Percentiles rank a stretch among this genome's conserved stretches.
Conservation (phyloP, 2,888 invertebrate species). For the Drosophila helvetica region DNA sequence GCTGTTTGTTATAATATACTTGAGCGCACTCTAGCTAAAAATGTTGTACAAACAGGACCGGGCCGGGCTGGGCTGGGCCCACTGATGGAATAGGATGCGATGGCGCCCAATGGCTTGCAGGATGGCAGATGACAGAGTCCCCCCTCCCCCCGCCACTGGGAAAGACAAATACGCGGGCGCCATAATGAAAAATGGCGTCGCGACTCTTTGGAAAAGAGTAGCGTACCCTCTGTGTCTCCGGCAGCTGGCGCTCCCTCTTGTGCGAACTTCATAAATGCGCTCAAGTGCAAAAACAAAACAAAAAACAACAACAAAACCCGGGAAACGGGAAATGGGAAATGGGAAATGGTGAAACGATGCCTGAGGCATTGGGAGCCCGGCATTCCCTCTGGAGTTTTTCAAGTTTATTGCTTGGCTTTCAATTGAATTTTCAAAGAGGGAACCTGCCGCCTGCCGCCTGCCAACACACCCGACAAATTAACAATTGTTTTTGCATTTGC, state of each 20-base stretch:
- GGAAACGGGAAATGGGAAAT: constrained; percentile 9
- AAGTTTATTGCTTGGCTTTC: constrained; percentile 26
- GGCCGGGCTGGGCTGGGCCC: not conserved
- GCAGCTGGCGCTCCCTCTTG: constrained; percentile 45
- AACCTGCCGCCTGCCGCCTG: not conserved
- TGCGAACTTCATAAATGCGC: constrained; percentile 62
- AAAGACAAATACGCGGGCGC: constrained; percentile 67
- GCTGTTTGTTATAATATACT: constrained; percentile 58
- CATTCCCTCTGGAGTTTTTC: constrained; percentile 20
- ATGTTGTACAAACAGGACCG: constrained; percentile 48
- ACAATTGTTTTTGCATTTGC: constrained; percentile 35
- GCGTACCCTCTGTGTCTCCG: constrained; percentile 10
- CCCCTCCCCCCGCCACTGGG: constrained; percentile 35
- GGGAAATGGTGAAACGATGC: not conserved
- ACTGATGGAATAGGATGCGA: not conserved
- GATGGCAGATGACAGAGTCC: constrained; percentile 18
- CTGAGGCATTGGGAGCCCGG: not conserved
- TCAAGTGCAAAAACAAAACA: constrained; percentile 40
- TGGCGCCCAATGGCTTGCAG: not conserved
- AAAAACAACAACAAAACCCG: constrained; percentile 23
- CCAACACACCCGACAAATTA: constrained; percentile 43
- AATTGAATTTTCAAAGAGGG: constrained; percentile 49
- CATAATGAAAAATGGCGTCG: constrained; percentile 71
- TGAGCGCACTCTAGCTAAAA: constrained; percentile 55
- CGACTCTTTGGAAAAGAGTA: constrained; percentile 41